Evolutionary conservation across 2,888 invertebrate genomes (phyloP).

Genomic region (Sphaerophoria rueppellii): DNA sequence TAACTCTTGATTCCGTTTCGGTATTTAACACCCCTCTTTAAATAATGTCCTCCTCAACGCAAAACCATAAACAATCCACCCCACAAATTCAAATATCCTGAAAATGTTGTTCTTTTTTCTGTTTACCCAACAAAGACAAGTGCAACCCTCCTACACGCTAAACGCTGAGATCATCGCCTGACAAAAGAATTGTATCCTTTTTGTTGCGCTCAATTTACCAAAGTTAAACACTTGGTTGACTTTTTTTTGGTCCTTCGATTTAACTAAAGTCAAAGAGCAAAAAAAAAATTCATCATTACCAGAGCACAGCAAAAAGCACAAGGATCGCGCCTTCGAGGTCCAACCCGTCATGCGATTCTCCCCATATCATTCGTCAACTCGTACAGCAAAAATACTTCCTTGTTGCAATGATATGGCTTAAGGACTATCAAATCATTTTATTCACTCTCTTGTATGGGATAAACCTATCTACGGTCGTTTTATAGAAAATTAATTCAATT

Average conservation of each 20-base stretch:
- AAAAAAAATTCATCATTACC: conserved; percentile 46
- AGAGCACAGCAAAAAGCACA: conserved; percentile 36
- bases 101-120: conserved; percentile 62
- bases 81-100: conserved; percentile 57
- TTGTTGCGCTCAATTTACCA: conserved; percentile 72
- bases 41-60: conserved; percentile 47
- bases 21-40: conserved; percentile 71
- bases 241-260: conserved; percentile 40
- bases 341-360: conserved; percentile 27
- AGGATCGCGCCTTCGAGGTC: conserved; percentile 58
- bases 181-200: conserved; percentile 71
- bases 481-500: conserved; percentile 73
- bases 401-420: conserved; percentile 45
- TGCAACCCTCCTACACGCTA: conserved; percentile 59
- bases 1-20: conserved; percentile 66
- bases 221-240: conserved; percentile 71
- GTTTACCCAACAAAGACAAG: conserved; percentile 65
- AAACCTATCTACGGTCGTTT: conserved; percentile 35
- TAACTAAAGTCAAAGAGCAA: conserved; percentile 48
- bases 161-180: conserved; percentile 57
- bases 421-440: conserved; percentile 66
- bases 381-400: conserved; percentile 29
- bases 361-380: not conserved
- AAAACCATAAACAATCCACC: conserved; percentile 71
- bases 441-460: conserved; percentile 20